Evolutionary conservation across 2,113 vertebrate genomes (phyloP), one percentile per base, ranked within the genome.

Genomic region (Ovibos moschatus): DNA sequence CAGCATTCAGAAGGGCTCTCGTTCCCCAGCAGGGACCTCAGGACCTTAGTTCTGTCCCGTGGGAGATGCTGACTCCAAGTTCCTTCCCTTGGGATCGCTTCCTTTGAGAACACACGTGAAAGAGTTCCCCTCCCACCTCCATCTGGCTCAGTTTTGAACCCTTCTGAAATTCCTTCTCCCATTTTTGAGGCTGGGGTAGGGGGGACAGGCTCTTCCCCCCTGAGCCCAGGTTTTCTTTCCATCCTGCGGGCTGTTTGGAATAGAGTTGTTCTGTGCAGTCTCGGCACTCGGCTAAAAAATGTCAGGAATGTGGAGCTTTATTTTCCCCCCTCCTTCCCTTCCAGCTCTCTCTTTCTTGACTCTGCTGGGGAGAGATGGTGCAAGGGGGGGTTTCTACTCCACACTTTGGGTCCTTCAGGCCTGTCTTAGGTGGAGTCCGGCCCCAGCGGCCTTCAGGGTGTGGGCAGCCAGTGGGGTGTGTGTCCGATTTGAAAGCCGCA

Each of bases 281-380:
- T 97, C 97, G 98, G 98, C 97, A 96, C 97, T 98, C 95, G 94
- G 98, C 97, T 98, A 95, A 98, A 98, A 98, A 98, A 99, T 99
- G 98, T 97, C 97, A 98, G 98, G 98, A 99, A 99, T 99, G 98
- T 95, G 96, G 97, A 96, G 98, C 98, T 98, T 97, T 97, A 97
- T 97, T 95, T 76, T 53, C 81, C 90, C 96, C 97, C 87, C 33
- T 85, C 93, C 96, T 25, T 90, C 85, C 94, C 95, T 98, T 97
- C 95, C 87, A 98, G 97, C 96, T 97, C 97, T 97, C 97, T 97
- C 94, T 97, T 97, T 96, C 94, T 97, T 95, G 82, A 85, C 30
- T 94, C 95, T 92, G 97, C 96, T 97, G 97, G 14, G 14, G 92
- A 97, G 98, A 97, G 97, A 94, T 97, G 96, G 93, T 28, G 17